Base-by-base conservation (phyloP, 2,113 vertebrate genomes). In the Agapornis roseicollis region DNA sequence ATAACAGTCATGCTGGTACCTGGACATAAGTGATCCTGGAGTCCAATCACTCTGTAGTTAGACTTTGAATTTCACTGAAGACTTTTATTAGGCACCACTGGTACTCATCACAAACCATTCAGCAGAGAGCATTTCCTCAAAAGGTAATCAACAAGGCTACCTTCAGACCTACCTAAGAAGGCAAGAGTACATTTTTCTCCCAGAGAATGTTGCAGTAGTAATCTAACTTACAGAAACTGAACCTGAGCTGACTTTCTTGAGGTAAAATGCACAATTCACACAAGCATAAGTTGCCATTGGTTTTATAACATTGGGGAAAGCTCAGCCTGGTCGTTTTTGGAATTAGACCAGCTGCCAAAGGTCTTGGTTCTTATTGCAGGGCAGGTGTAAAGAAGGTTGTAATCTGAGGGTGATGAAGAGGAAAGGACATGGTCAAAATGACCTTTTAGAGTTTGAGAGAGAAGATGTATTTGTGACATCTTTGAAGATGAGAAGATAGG, bases 241-340 rank as follows among this genome's bases (percentile, higher is more conserved):
- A 69, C 16, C 29, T 31, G 42, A 31, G 11, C 12, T 83, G 28
- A 25, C 22, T 83, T 39, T 3, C 1, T 25, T 19, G 46, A 56
- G 22, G 10, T 27, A 65, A 96, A 83, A 83, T 25, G 31, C 27
- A 92, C 58, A 90, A 80, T 8, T 3, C 28, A 37, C 35, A 73
- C 4, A 73, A 66, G 18, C 18, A 2, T 17, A 83, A 56, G 7
- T 11, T 0, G 3, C 7, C 11, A 25, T 4, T 47, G 4, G 6
- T 92, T 80, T 46, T 71, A 25, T 28, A 70, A 42, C 22, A 41
- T 22, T 49, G 61, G 17, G 12, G 25, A 83, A 85, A 18, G 18
- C 10, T 80, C 61, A 41, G 33, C 3, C n/a, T 74, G 53, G 8
- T 13, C 70, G 22, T 29, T 90, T 81, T 14, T 37, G 14, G 20